Percentiles rank a stretch among this genome's conserved stretches.
These are phyloP conservation scores for Pterostichus madidus DNA, from an alignment of 2,888 invertebrate genomes.

Conservation along the genomic window DNA sequence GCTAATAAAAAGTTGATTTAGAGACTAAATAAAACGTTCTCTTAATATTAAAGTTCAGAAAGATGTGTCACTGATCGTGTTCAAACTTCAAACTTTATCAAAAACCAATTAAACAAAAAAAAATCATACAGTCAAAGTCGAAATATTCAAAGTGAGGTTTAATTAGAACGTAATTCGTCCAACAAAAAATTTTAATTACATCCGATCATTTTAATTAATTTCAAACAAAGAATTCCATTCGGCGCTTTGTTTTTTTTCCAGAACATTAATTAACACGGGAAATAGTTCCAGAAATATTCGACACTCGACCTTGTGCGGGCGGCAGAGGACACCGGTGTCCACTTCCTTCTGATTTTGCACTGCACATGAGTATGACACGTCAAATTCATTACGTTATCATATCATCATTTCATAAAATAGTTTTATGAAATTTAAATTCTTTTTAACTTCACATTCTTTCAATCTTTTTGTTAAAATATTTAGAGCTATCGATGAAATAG, in stretches of 20 bases:
- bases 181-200: conserved; percentile 63
- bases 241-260: conserved; percentile 54
- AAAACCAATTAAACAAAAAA: conserved; percentile 22
- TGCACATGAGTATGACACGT: neutral
- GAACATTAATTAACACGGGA: conserved; percentile 63
- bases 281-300: conserved; percentile 59
- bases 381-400: neutral
- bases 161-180: conserved; percentile 56
- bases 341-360: conserved; percentile 20
- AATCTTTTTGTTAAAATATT: no score
- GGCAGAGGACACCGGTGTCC: conserved; percentile 16
- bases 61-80: neutral
- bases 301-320: conserved; percentile 51
- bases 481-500: no score
- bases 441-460: no score
- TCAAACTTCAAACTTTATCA: conserved; percentile 3
- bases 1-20: neutral
- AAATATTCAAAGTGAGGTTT: conserved; percentile 54
- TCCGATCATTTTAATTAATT: conserved; percentile 63
- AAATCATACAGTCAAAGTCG: conserved; percentile 52
- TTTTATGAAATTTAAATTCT: no score
- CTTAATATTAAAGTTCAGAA: neutral
- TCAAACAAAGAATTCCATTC: conserved; percentile 61
- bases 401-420: no score
- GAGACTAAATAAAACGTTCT: neutral